Conservation (phyloP, 2,888 invertebrate genomes). For the Agonopterix alstromeriana region DNA sequence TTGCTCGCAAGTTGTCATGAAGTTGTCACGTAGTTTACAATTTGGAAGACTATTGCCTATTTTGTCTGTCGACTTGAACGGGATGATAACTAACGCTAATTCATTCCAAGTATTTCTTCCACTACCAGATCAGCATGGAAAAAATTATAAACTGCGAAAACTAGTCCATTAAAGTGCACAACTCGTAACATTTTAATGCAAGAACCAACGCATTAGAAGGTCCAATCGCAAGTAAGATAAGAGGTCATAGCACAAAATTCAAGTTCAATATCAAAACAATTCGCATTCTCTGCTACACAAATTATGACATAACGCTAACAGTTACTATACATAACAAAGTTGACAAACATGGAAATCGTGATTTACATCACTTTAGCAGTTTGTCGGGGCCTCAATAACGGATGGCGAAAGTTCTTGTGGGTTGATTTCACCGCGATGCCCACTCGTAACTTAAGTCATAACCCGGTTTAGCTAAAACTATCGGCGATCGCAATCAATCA, state of each 20-base stretch:
- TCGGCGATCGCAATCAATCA: neutral
- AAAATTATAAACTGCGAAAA: too few species aligned
- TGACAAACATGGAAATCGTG: conserved; percentile 22
- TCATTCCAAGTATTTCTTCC: too few species aligned
- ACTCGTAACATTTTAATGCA: too few species aligned
- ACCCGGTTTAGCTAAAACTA: conserved; percentile 11
- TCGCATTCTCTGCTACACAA: conserved; percentile 8
- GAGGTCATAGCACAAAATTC: neutral
- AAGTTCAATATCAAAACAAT: conserved; percentile 9
- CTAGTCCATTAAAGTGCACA: too few species aligned
- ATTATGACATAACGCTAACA: conserved; percentile 25
- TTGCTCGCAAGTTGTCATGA: too few species aligned
- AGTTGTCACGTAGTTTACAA: too few species aligned
- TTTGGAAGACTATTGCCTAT: too few species aligned
- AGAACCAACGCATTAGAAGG: too few species aligned
- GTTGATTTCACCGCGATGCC: conserved; percentile 26
- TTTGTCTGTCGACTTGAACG: too few species aligned
- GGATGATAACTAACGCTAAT: too few species aligned
- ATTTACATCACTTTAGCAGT: conserved; percentile 25
- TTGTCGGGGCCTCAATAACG: conserved; percentile 12
- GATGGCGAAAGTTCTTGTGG: conserved; percentile 28
- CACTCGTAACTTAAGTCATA: conserved; percentile 13
- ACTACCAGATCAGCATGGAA: too few species aligned
- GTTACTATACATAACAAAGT: conserved; percentile 13
- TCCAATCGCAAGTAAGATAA: too few species aligned